phyloP scores from a whole-genome alignment of 2,113 vertebrate genomes.

The Lasiurus cinereus region DNA sequence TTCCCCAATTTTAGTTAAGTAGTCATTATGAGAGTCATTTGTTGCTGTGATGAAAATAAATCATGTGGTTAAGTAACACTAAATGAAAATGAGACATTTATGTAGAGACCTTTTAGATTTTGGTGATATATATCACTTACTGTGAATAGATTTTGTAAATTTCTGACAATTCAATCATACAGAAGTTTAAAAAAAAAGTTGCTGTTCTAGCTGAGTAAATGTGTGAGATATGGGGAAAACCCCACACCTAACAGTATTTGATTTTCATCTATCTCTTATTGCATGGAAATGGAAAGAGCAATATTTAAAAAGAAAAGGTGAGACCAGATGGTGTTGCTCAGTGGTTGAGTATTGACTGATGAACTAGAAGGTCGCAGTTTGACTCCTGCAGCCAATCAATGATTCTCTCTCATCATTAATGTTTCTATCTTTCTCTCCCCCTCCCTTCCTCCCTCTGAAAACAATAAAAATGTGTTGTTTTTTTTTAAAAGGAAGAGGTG shows the following conservation, averaged over 20 bases:
- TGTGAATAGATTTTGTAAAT: neutral
- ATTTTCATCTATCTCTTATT: conserved; percentile 14
- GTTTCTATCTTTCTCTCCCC: no score
- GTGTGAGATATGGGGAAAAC: neutral
- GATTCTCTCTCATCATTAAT: no score
- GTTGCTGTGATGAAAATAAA: neutral
- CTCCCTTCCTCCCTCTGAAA: no score
- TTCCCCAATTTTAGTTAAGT: neutral
- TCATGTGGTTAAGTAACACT: neutral
- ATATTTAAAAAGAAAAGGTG: neutral
- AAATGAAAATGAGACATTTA: neutral
- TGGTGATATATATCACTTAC: conserved; percentile 9
- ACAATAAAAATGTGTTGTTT: no score
- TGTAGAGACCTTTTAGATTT: neutral
- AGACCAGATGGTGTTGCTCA: no score
- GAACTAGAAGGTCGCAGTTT: no score
- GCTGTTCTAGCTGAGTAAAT: neutral
- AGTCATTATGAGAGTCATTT: neutral
- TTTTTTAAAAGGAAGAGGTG: neutral
- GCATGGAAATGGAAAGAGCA: neutral
- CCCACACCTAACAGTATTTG: neutral
- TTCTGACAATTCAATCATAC: neutral
- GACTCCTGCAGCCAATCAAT: no score
- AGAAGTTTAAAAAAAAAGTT: neutral
- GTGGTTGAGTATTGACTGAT: no score